phyloP scores from a whole-genome alignment of 2,113 vertebrate species.

The Colaptes auratus region DNA sequence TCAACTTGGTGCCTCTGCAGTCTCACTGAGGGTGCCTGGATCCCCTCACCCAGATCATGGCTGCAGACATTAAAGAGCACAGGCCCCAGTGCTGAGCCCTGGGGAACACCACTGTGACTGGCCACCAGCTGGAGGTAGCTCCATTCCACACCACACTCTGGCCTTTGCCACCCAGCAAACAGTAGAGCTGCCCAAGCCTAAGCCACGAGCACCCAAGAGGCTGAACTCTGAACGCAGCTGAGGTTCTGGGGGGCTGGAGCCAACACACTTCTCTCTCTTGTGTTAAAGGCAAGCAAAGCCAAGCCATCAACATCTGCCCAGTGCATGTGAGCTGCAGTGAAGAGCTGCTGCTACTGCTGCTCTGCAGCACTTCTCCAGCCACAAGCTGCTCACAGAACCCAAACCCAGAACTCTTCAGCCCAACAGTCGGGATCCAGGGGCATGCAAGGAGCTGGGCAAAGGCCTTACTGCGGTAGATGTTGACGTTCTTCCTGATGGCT shows the following conservation, averaged over 20 bases:
- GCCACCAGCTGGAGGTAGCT: no score
- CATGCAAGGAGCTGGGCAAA: neutral
- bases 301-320: neutral
- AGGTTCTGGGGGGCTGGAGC: neutral
- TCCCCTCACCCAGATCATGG: no score
- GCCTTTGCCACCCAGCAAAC: no score
- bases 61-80: no score
- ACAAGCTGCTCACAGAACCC: neutral
- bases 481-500: constrained; percentile 92
- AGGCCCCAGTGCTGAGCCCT: no score
- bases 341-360: neutral
- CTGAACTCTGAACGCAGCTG: neutral
- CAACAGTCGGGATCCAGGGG: neutral
- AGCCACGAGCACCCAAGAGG: no score
- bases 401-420: neutral
- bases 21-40: no score
- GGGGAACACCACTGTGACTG: no score
- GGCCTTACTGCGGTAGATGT: constrained; percentile 92
- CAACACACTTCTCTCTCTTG: neutral
- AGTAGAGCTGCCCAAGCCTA: no score
- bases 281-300: neutral
- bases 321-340: neutral
- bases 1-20: no score
- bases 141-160: no score
- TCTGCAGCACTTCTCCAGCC: neutral